phyloP scores from a whole-genome alignment of 2,888 invertebrate species.

The Leptopilina drosophilae region DNA sequence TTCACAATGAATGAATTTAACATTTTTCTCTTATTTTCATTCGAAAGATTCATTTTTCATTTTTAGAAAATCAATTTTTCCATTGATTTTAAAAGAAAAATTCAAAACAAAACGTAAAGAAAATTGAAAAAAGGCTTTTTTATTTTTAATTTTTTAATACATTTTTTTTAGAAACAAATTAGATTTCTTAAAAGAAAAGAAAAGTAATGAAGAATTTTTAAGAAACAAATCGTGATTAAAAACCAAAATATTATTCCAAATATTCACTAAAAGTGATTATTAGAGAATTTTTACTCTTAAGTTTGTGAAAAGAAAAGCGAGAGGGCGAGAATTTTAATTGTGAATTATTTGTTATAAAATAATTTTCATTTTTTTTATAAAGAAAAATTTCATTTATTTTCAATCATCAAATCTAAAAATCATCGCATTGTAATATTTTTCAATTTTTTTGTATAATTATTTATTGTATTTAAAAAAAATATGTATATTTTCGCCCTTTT shows the following conservation, averaged over 20 bases:
- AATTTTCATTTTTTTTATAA: no score
- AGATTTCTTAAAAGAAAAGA: background rate
- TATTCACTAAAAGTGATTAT: conserved; percentile 7
- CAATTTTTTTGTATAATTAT: no score
- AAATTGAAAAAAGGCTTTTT: background rate
- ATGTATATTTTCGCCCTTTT: no score
- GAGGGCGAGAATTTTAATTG: background rate
- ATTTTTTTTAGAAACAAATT: background rate
- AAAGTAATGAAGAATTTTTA: background rate
- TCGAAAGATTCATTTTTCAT: background rate
- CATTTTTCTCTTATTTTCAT: no score
- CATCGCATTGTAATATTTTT: no score
- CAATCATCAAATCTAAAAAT: no score
- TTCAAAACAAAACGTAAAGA: no score
- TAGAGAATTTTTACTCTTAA: conserved; percentile 21
- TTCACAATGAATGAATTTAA: conserved; percentile 59
- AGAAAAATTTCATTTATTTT: no score
- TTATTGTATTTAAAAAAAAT: no score
- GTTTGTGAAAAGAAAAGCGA: background rate
- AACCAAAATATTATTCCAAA: conserved; percentile 2
- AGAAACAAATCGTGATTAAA: background rate
- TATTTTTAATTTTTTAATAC: background rate
- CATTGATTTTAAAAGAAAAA: background rate
- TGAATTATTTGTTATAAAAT: no score
- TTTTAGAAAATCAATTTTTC: background rate